phyloP scores from a whole-genome alignment of 2,113 vertebrate species.

The Chamaetylas fuelleborni region DNA sequence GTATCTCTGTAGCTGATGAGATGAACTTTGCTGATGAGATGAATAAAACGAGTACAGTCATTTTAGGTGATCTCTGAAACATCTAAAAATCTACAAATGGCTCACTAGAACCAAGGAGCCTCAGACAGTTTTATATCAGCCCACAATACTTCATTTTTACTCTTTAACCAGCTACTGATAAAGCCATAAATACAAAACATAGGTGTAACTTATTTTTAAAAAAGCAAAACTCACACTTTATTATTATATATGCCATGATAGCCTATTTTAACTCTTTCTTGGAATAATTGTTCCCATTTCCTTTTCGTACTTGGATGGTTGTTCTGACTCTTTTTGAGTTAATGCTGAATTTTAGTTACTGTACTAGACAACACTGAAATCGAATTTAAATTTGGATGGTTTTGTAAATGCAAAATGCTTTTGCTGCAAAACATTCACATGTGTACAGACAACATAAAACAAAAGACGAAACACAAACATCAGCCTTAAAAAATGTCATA shows the following conservation, averaged over 20 bases:
- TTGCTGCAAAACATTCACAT: neutral
- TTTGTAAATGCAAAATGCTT: neutral
- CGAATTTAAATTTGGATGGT: neutral
- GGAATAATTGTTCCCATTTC: neutral
- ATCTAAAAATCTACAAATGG: neutral
- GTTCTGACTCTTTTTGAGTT: neutral
- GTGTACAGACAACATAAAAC: neutral
- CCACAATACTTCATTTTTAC: neutral
- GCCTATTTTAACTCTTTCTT: neutral
- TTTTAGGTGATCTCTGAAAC: neutral
- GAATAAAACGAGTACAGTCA: slow-evolving; percentile 12
- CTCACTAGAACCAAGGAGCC: neutral
- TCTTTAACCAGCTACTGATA: neutral
- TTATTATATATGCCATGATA: neutral
- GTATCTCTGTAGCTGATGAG: slow-evolving; percentile 26
- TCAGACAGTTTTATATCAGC: neutral
- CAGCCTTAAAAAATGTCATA: neutral
- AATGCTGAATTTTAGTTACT: neutral
- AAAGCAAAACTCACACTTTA: neutral
- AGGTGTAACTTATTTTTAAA: neutral
- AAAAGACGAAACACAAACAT: slow-evolving; percentile 1
- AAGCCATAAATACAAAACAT: neutral
- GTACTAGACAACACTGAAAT: neutral
- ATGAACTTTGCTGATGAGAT: slow-evolving; percentile 54
- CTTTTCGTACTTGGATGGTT: neutral